Evolutionary conservation across 2,113 vertebrate genomes (phyloP).

Genomic region (Piprites chloris): DNA sequence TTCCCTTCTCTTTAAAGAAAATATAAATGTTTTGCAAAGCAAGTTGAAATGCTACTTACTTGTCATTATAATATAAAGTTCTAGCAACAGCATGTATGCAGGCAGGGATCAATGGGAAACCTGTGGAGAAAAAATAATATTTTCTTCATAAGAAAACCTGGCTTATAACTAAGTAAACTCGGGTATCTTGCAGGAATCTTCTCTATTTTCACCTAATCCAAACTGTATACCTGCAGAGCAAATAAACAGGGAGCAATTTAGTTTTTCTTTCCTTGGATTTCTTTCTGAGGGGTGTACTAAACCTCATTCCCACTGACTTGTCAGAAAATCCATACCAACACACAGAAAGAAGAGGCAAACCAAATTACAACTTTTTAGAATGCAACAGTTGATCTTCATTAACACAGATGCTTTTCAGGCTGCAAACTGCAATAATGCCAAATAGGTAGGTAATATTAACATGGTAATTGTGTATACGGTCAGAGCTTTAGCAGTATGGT

Average conservation of each 20-base stretch:
- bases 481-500: neutral
- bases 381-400: neutral
- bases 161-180: neutral
- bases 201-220: neutral
- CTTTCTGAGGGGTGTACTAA: neutral
- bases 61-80: constrained; percentile 94
- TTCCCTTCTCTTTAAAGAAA: neutral
- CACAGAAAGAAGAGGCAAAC: neutral
- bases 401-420: neutral
- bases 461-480: neutral
- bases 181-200: neutral
- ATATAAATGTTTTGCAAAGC: neutral
- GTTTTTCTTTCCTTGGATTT: neutral
- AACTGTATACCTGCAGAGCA: neutral
- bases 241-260: neutral
- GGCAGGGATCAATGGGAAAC: constrained; percentile 93
- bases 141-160: neutral
- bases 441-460: neutral
- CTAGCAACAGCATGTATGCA: constrained; percentile 90
- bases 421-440: neutral
- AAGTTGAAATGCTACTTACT: constrained; percentile 77
- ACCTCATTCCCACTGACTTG: neutral
- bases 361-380: neutral
- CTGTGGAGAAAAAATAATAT: constrained; percentile 62
- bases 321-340: neutral